A percentile compares a stretch with the other conserved stretches of the same genome.
phyloP scores from a whole-genome alignment of 2,113 vertebrate species.

The Oncorhynchus masou region DNA sequence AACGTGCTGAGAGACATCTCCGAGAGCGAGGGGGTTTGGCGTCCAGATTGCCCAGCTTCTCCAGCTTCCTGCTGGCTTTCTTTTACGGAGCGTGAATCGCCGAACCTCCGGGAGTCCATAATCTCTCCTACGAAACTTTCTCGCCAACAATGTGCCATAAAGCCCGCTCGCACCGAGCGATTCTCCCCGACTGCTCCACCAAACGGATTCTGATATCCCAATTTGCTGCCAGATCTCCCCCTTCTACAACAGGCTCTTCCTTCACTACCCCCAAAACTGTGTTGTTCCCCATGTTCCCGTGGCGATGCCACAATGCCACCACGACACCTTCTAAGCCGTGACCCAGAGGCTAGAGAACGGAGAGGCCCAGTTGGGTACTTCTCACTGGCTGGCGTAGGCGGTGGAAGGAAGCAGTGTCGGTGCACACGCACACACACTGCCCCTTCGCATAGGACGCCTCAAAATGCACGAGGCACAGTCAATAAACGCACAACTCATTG shows the following conservation, averaged over 20 bases:
- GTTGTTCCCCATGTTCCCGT: slow-evolving; percentile 60
- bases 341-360: slow-evolving; percentile 46
- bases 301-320: slow-evolving; percentile 66
- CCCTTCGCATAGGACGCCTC: not conserved
- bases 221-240: slow-evolving; percentile 63
- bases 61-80: slow-evolving; percentile 74
- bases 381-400: slow-evolving; percentile 56
- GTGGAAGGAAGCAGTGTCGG: slow-evolving; percentile 9
- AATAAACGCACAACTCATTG: slow-evolving; percentile 45
- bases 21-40: slow-evolving; percentile 26
- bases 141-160: slow-evolving; percentile 28
- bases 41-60: slow-evolving; percentile 58
- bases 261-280: slow-evolving; percentile 54
- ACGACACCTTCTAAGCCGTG: slow-evolving; percentile 59
- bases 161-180: slow-evolving; percentile 42
- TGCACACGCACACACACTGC: slow-evolving; percentile 26
- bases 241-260: slow-evolving; percentile 34
- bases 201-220: slow-evolving; percentile 63
- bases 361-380: slow-evolving; percentile 61
- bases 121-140: slow-evolving; percentile 61
- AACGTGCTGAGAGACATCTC: slow-evolving; percentile 55
- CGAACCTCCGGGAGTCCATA: slow-evolving; percentile 75
- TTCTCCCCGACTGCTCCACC: slow-evolving; percentile 50
- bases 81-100: slow-evolving; percentile 74
- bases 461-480: slow-evolving; percentile 37